Conservation (phyloP, 1,140 invertebrate genomes). For the Drosophila jambulina region DNA sequence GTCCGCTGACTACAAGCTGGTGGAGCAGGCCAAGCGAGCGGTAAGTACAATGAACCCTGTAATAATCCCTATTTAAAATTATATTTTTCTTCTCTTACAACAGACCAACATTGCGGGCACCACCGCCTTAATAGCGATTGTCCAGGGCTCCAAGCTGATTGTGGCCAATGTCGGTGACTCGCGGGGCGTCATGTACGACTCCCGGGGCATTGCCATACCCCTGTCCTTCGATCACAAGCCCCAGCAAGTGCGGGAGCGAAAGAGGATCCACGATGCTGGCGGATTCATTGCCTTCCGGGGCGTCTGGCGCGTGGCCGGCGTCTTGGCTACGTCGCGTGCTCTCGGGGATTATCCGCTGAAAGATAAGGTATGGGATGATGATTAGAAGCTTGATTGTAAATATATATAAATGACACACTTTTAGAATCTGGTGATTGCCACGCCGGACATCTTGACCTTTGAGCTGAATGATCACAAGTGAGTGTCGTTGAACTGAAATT, state of each 20-base stretch:
- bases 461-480: conserved; percentile 92
- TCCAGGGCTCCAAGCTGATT: conserved; percentile 92
- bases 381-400: neutral
- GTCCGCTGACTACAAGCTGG: conserved; percentile 91
- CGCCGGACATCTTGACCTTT: conserved; percentile 98
- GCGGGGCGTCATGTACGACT: conserved; percentile 96
- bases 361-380: conserved; percentile 86
- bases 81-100: neutral
- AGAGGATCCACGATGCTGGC: conserved; percentile 95
- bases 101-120: conserved; percentile 94
- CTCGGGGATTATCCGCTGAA: conserved; percentile 98
- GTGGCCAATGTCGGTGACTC: conserved; percentile 99
- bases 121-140: conserved; percentile 94
- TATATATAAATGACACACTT: conserved; percentile 13
- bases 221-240: conserved; percentile 98
- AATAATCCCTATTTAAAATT: neutral
- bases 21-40: conserved; percentile 92
- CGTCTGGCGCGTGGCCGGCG: conserved; percentile 98
- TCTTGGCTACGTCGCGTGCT: conserved; percentile 97
- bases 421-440: conserved; percentile 95
- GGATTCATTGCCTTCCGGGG: conserved; percentile 97
- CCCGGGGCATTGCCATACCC: conserved; percentile 94
- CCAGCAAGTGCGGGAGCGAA: conserved; percentile 95
- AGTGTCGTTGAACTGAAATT: conserved; percentile 35
- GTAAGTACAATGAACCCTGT: conserved; percentile 74